phyloP scores from a whole-genome alignment of 2,113 vertebrate genomes.

The Bombycilla garrulus region DNA sequence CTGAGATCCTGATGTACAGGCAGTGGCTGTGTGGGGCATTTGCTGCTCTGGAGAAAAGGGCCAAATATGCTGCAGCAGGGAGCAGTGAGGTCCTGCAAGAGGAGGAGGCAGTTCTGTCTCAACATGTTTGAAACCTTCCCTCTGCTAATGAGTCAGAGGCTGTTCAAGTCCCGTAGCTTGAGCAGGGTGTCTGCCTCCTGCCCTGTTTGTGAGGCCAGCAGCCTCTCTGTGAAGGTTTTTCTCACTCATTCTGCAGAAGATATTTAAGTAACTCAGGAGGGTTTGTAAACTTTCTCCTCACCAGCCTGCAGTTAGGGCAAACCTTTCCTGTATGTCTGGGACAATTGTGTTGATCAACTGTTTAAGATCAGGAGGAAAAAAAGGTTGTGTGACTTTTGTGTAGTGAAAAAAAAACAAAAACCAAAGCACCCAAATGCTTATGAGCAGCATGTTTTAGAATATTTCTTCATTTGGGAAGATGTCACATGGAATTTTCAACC shows the following conservation, averaged over 20 bases:
- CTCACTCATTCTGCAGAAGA: background rate
- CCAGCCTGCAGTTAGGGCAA: background rate
- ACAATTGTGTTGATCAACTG: background rate
- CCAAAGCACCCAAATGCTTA: background rate
- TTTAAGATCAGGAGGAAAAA: background rate
- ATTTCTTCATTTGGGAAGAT: background rate
- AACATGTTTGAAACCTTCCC: background rate
- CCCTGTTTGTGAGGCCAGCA: background rate
- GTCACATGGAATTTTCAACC: background rate
- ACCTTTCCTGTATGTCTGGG: background rate
- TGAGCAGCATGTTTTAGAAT: background rate
- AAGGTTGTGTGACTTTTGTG: background rate
- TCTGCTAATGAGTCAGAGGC: constrained; percentile 19
- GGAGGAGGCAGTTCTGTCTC: constrained; percentile 2
- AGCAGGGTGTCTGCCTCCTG: background rate
- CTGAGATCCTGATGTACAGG: background rate
- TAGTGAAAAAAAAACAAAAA: background rate
- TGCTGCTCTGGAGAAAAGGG: background rate
- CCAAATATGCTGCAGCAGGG: background rate
- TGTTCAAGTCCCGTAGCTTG: background rate
- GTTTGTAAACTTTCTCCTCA: background rate
- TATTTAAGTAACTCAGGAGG: background rate
- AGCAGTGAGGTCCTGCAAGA: background rate
- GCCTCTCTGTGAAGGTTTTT: background rate
- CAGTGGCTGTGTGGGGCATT: background rate